These are phyloP conservation scores for Sarcophaga carnaria DNA, from an alignment of 2,888 invertebrate genomes.

Conservation along the genomic window DNA sequence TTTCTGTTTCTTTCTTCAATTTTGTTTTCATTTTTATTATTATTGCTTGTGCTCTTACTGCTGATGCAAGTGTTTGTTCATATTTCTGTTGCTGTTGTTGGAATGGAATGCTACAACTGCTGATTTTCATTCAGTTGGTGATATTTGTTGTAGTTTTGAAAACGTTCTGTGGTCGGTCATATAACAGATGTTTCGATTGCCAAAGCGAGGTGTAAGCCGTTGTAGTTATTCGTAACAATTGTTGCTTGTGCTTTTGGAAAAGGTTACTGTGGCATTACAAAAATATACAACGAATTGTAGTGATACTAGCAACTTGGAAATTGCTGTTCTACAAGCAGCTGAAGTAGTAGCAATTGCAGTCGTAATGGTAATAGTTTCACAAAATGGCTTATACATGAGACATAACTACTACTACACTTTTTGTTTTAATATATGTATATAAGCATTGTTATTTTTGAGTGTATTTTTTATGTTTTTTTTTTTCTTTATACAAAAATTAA, in stretches of 20 bases:
- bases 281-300: conserved; percentile 8
- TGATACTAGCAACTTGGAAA: neutral
- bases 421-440: too few species aligned
- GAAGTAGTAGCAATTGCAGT: too few species aligned
- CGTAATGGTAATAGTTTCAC: too few species aligned
- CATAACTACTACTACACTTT: too few species aligned
- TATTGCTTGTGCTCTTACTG: conserved; percentile 9
- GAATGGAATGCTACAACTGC: neutral
- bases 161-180: conserved; percentile 40
- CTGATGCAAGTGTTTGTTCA: conserved; percentile 2
- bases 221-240: conserved; percentile 13
- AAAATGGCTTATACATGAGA: too few species aligned
- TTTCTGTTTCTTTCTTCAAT: conserved; percentile 24
- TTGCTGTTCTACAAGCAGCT: too few species aligned
- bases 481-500: too few species aligned
- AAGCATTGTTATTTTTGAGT: too few species aligned
- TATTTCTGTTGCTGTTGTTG: neutral
- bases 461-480: too few species aligned
- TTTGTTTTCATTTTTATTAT: conserved; percentile 24
- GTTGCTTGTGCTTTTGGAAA: conserved; percentile 15
- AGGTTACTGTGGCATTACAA: conserved; percentile 17
- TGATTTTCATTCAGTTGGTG: neutral
- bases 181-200: conserved; percentile 43
- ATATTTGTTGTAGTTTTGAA: conserved; percentile 36
- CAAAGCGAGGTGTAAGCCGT: conserved; percentile 23